Evolutionary conservation across 2,797 vertebrate species (phyloP).

Genomic region (Liparis tanakae): DNA sequence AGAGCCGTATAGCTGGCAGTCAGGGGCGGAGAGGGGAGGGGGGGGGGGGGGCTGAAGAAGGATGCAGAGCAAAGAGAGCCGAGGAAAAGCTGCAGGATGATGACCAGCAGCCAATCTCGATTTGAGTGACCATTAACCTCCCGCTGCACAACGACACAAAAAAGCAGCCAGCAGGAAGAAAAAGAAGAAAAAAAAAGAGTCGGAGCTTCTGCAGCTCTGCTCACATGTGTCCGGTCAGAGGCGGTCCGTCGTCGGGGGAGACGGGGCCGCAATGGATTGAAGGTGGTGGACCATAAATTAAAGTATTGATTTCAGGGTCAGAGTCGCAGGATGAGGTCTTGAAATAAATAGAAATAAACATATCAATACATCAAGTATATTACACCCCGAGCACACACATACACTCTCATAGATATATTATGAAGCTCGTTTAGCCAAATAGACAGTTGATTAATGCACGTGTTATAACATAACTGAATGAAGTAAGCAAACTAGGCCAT

Average conservation of each 20-base stretch:
- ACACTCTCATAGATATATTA: conserved; percentile 72
- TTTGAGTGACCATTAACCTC: conserved; percentile 71
- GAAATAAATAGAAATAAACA: conserved; percentile 86
- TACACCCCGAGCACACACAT: conserved; percentile 68
- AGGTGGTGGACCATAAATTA: conserved; percentile 84
- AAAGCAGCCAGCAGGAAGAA: conserved; percentile 23
- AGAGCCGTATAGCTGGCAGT: conserved; percentile 52
- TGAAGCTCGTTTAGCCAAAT: conserved; percentile 76
- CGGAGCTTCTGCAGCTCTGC: conserved; percentile 43
- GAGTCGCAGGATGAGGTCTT: conserved; percentile 78
- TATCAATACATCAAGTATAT: conserved; percentile 84
- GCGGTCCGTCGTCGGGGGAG: conserved; percentile 69
- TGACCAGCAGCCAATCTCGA: conserved; percentile 63
- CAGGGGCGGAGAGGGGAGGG: conserved; percentile 25
- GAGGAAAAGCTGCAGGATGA: conserved; percentile 51
- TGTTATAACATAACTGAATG: conserved; percentile 46
- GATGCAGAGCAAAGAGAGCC: conserved; percentile 2
- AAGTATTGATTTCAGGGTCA: conserved; percentile 82
- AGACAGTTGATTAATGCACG: conserved; percentile 69
- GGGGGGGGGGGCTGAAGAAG: conserved; percentile 30
- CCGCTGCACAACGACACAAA: conserved; percentile 58
- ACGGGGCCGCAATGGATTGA: conserved; percentile 79
- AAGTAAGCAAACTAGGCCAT: conserved; percentile 52
- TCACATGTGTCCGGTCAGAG: conserved; percentile 76
- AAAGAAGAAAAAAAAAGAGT: neutral